phyloP scores from a whole-genome alignment of 1,140 invertebrate genomes.

The Pseudobourletiella spinata region DNA sequence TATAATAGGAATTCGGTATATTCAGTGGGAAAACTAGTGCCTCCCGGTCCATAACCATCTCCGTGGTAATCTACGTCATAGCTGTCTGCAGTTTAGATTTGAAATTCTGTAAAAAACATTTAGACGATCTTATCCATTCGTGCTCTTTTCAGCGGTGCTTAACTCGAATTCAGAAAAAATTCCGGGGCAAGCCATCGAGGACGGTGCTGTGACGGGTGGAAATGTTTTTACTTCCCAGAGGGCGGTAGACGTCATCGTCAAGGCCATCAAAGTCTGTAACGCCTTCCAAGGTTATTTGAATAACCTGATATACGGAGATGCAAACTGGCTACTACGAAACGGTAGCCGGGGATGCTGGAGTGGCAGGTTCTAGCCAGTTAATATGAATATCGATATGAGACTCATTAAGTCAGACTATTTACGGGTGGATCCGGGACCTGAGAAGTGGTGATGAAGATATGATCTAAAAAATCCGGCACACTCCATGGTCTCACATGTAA shows the following conservation, averaged over 20 bases:
- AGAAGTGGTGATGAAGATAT: too few species aligned
- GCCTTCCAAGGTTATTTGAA: constrained; percentile 99
- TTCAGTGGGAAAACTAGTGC: constrained; percentile 97
- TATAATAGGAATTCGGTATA: constrained; percentile 73
- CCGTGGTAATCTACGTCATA: constrained; percentile 78
- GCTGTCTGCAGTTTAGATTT: too few species aligned
- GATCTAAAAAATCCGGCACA: too few species aligned
- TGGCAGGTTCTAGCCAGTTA: constrained; percentile 60
- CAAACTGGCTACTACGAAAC: constrained; percentile 93
- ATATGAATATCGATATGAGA: too few species aligned
- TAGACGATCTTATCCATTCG: neutral
- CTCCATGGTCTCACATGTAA: constrained; percentile 78
- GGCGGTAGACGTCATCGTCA: constrained; percentile 91
- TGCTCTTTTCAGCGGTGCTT: constrained; percentile 69
- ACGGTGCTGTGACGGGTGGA: constrained; percentile 94
- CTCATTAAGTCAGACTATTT: too few species aligned
- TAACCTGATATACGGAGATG: constrained; percentile 93
- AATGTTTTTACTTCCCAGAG: constrained; percentile 97
- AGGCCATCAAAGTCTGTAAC: constrained; percentile 82
- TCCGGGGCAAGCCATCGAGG: constrained; percentile 81
- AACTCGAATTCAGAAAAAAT: constrained; percentile 71
- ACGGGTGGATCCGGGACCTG: too few species aligned
- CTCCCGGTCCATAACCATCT: constrained; percentile 87
- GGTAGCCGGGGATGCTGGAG: constrained; percentile 94
- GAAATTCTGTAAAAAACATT: too few species aligned